Evolutionary conservation across 2,888 invertebrate genomes (phyloP), one percentile per base, ranked within the genome.

Genomic region (Colletes collaris): DNA sequence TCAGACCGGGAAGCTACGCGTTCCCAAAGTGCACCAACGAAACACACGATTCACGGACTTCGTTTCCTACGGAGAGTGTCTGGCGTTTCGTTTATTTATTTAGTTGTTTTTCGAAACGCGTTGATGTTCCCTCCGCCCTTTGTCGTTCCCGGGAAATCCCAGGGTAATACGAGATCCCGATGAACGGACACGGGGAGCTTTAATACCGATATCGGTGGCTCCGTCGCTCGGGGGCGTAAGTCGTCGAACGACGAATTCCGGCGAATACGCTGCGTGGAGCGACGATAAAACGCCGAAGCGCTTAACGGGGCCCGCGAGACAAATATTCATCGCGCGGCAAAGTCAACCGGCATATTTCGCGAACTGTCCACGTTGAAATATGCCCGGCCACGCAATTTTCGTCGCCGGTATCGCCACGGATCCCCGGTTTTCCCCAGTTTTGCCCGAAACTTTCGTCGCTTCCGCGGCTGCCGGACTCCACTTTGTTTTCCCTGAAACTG

Each of bases 281-380:
- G n/a, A 37, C 55, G 62, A 69, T 63, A 79, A 82, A 82, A 74
- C 64, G 78, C 58, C 53, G 64, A 60, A 53, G n/a, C 72, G 76
- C 59, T 84, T 85, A 85, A 79, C 82, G 58, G 53, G 59, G 35
- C 81, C 73, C 66, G 44, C 35, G 74, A 76, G 82, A 71, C 59
- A 82, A 76, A 84, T 84, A 84, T 78, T 81, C 78, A 66, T 35
- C 49, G 71, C 62, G 53, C 65, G 60, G 58, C 62, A 70, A 75
- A 82, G 84, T 82, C 77, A 67, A 62, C 77, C 27, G 79, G 63
- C 68, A 67, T 79, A 82, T 82, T 79, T 84, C 75, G 69, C 56
- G 68, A 63, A 63, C 72, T 86, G 82, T 82, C 64, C 79, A 16
- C 68, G 64, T 56, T 86, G 86, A 85, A 86, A 81, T 86, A 84